These are phyloP conservation scores for Cololabis saira DNA, from an alignment of 2,113 vertebrate genomes.

Conservation along the genomic window DNA sequence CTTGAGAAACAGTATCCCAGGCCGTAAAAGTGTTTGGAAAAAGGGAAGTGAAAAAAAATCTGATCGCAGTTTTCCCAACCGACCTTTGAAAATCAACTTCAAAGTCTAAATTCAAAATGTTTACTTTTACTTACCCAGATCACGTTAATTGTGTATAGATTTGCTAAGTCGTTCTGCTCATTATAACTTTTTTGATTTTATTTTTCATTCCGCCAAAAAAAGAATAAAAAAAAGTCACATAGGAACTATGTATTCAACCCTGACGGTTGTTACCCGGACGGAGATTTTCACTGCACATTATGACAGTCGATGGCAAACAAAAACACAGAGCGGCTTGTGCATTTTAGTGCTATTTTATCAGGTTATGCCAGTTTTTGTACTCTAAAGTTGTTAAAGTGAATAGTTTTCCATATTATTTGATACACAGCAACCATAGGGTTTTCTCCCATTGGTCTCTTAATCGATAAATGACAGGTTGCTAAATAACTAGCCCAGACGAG, in stretches of 20 bases:
- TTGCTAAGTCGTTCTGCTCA: too few species aligned
- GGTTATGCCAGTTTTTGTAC: neutral
- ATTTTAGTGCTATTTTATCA: neutral
- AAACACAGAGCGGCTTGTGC: conserved; percentile 28
- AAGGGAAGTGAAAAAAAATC: too few species aligned
- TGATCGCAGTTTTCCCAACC: too few species aligned
- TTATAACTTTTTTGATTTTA: too few species aligned
- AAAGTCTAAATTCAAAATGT: too few species aligned
- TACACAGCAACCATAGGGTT: neutral
- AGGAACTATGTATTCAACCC: conserved; percentile 22
- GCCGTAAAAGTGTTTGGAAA: too few species aligned
- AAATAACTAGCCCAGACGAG: conserved; percentile 30
- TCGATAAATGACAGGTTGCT: neutral
- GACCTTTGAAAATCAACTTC: too few species aligned
- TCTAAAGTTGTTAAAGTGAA: neutral
- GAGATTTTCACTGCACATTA: conserved; percentile 16
- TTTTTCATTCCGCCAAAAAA: too few species aligned
- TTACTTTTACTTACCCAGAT: too few species aligned
- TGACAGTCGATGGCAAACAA: conserved; percentile 20
- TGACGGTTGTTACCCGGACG: conserved; percentile 14
- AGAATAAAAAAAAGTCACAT: neutral
- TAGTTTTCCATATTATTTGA: neutral
- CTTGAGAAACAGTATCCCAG: too few species aligned
- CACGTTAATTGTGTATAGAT: too few species aligned
- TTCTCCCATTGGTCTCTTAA: neutral